A percentile compares a stretch with the other conserved stretches of the same genome.
Evolutionary conservation across 1,140 invertebrate genomes (phyloP).

Genomic region (Batillaria attramentaria): DNA sequence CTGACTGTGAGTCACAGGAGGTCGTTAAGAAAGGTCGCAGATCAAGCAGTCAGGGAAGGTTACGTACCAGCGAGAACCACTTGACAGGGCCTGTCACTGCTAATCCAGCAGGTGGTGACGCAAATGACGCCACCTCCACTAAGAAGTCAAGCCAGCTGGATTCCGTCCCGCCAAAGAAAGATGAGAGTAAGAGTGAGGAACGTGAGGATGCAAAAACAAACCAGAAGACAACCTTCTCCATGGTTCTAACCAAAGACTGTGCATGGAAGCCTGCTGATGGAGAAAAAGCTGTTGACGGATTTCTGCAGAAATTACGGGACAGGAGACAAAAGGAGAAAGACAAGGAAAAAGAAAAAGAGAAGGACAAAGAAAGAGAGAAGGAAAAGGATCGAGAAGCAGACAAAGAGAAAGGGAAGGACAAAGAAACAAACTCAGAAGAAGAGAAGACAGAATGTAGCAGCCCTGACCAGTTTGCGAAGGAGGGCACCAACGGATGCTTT

Average conservation of each 20-base stretch:
- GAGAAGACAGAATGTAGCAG: conserved; percentile 25
- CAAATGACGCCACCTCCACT: too few species aligned
- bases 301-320: not conserved
- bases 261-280: conserved; percentile 24
- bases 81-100: too few species aligned
- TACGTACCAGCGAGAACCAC: too few species aligned
- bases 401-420: not conserved
- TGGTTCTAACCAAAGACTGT: conserved; percentile 29
- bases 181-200: too few species aligned
- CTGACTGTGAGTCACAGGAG: too few species aligned
- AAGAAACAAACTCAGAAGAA: not conserved
- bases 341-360: not conserved
- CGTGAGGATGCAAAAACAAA: too few species aligned
- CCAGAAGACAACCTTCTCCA: conserved; percentile 30
- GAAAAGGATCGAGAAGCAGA: conserved; percentile 21
- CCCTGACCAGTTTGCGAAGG: conserved; percentile 22
- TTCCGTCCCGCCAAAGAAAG: too few species aligned
- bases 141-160: too few species aligned
- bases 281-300: conserved; percentile 23
- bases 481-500: conserved; percentile 46
- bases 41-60: too few species aligned
- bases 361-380: not conserved
- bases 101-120: too few species aligned
- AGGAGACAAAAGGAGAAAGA: conserved; percentile 2
- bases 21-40: too few species aligned